A percentile compares a stretch with the other conserved stretches of the same genome.
phyloP scores from a whole-genome alignment of 2,797 vertebrate species.

The Adelosebastes latens region DNA sequence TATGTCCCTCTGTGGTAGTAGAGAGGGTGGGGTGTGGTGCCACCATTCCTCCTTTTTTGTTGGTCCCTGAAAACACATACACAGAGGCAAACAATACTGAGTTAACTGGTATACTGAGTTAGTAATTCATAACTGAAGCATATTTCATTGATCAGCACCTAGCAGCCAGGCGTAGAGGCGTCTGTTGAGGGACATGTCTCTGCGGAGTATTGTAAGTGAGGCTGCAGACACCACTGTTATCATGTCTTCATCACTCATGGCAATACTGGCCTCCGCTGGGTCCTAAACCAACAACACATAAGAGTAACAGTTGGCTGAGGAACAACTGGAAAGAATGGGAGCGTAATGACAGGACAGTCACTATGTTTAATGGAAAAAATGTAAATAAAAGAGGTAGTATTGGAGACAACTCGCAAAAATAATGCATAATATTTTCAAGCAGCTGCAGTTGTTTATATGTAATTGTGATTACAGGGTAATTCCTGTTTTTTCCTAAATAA shows the following conservation, averaged over 20 bases:
- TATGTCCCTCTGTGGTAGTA: slow-evolving; percentile 86
- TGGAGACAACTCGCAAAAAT: neutral
- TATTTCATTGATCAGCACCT: slow-evolving; percentile 78
- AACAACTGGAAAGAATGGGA: neutral
- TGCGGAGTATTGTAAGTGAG: slow-evolving; percentile 90
- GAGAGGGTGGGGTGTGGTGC: slow-evolving; percentile 83
- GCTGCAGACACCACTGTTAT: slow-evolving; percentile 89
- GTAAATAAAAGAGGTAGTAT: neutral
- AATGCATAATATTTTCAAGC: neutral
- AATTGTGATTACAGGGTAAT: neutral
- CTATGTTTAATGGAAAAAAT: neutral
- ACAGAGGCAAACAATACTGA: neutral
- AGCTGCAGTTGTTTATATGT: neutral
- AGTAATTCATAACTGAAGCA: neutral
- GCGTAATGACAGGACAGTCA: neutral
- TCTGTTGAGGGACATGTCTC: slow-evolving; percentile 98
- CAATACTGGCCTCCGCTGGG: slow-evolving; percentile 75
- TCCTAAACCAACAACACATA: slow-evolving; percentile 67
- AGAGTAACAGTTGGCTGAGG: neutral
- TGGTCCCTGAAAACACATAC: slow-evolving; percentile 82
- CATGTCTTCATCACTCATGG: slow-evolving; percentile 83
- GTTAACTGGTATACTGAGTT: neutral
- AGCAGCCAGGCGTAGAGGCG: slow-evolving; percentile 96
- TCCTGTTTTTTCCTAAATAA: neutral
- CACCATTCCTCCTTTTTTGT: slow-evolving; percentile 91